phyloP scores from a whole-genome alignment of 2,888 invertebrate genomes.

The Acholoe squamosa region DNA sequence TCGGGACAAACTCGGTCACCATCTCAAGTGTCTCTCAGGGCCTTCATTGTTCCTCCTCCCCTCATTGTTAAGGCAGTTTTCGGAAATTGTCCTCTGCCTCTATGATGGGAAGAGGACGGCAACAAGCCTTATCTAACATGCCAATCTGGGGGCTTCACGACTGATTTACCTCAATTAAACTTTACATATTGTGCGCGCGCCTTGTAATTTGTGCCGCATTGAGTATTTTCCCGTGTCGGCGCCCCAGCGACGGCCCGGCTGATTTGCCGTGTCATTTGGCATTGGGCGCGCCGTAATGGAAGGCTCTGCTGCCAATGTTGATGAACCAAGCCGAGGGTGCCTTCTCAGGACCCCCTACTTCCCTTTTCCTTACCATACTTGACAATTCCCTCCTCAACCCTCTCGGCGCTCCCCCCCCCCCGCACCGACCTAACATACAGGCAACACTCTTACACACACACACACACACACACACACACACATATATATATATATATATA shows the following conservation, averaged over 20 bases:
- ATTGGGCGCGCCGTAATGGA: constrained; percentile 58
- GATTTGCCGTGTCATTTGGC: constrained; percentile 62
- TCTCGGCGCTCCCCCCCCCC: neutral
- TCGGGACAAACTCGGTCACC: too few species aligned
- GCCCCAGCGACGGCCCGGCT: constrained; percentile 16
- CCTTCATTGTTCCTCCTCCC: neutral
- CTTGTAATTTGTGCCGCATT: constrained; percentile 61
- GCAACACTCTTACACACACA: neutral
- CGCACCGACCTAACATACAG: neutral
- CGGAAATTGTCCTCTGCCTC: neutral
- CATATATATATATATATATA: too few species aligned
- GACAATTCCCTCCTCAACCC: neutral
- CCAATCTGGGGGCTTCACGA: constrained; percentile 58
- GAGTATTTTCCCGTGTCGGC: constrained; percentile 60
- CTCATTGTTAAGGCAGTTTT: neutral
- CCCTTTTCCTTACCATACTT: neutral
- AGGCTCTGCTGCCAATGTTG: constrained; percentile 23
- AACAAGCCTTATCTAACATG: constrained; percentile 58
- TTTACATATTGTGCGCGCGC: constrained; percentile 60
- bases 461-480: too few species aligned
- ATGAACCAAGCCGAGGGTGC: constrained; percentile 22
- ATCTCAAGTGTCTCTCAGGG: neutral
- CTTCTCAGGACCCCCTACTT: neutral
- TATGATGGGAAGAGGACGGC: neutral
- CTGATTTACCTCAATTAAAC: constrained; percentile 62